A percentile compares a stretch with the other conserved stretches of the same genome.
Conservation (phyloP, 2,888 invertebrate genomes). For the Xylota segnis region DNA sequence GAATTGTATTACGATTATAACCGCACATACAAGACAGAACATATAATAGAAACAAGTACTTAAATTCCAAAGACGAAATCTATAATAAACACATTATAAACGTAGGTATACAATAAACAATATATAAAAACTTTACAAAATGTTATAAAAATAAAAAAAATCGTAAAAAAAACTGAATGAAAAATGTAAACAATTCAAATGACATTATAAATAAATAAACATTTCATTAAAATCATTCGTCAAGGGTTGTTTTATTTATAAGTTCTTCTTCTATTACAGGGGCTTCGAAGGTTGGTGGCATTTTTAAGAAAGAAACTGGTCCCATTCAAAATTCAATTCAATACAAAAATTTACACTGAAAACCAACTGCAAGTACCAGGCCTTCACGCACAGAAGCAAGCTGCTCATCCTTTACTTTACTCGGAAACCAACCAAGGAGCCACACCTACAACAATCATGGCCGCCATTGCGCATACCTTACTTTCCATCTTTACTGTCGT, state of each 20-base stretch:
- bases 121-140: constrained; percentile 36
- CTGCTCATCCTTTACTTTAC: no score
- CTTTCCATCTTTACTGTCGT: no score
- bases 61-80: constrained; percentile 7
- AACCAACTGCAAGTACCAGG: no score
- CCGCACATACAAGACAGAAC: constrained; percentile 44
- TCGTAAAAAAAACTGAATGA: constrained; percentile 22
- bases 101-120: constrained; percentile 39
- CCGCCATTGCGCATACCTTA: no score
- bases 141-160: constrained; percentile 5
- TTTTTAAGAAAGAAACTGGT: no score
- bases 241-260: neutral
- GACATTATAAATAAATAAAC: constrained; percentile 54
- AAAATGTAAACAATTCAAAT: constrained; percentile 37
- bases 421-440: no score
- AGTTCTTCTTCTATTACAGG: no score
- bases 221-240: constrained; percentile 61
- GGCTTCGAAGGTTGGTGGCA: no score
- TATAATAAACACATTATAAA: constrained; percentile 8
- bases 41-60: constrained; percentile 9
- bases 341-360: no score
- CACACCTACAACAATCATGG: no score
- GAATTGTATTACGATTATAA: constrained; percentile 43
- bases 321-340: no score
- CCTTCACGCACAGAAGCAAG: no score